Conservation (phyloP, 2,888 invertebrate species). For the Chloromyia formosa region DNA sequence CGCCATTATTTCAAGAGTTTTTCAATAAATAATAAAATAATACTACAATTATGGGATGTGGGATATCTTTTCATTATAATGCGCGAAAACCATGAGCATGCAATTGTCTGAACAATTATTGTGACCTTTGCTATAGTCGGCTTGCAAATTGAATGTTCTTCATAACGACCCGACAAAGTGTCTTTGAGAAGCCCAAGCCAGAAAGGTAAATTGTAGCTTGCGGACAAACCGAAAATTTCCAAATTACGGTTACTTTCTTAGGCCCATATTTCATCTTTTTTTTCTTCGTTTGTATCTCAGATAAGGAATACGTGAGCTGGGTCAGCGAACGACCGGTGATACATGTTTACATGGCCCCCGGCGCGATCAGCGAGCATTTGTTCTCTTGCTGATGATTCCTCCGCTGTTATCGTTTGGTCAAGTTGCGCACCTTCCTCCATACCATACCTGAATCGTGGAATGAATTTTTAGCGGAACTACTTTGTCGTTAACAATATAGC, state of each 20-base stretch:
- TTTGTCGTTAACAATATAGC: conserved; percentile 9
- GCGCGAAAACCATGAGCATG: too few relatives aligned
- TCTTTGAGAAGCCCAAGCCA: neutral
- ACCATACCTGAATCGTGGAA: neutral
- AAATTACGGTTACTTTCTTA: conserved; percentile 40
- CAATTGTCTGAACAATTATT: neutral
- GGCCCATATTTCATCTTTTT: conserved; percentile 17
- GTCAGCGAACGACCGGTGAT: conserved; percentile 36
- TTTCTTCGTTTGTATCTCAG: neutral
- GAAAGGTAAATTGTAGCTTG: neutral
- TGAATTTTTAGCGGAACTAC: neutral
- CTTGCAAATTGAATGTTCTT: too few relatives aligned
- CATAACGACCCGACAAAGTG: neutral
- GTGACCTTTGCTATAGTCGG: neutral
- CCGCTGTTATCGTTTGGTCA: neutral
- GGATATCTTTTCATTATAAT: too few relatives aligned
- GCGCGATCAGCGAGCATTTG: conserved; percentile 10
- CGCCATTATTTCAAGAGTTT: too few relatives aligned
- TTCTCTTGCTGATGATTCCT: conserved; percentile 27
- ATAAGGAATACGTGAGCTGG: conserved; percentile 36
- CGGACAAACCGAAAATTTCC: conserved; percentile 10
- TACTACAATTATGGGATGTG: too few relatives aligned
- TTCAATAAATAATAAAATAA: too few relatives aligned
- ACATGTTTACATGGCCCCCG: conserved; percentile 27
- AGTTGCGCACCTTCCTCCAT: neutral